Evolutionary conservation across 2,888 invertebrate species (phyloP), one percentile per base, ranked within the genome.

Genomic region (Drepanosiphum platanoidis): DNA sequence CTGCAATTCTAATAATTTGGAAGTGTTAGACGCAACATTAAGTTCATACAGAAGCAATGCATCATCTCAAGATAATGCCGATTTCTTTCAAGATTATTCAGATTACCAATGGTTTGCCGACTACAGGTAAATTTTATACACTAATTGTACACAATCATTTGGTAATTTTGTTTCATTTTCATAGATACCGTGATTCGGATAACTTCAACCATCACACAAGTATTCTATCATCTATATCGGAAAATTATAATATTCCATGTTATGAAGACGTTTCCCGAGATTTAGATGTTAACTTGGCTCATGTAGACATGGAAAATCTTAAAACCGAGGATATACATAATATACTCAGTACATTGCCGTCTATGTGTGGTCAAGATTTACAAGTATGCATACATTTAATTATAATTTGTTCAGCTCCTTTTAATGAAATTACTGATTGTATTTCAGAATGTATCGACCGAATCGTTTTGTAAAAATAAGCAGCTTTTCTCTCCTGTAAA

Each of bases 231-330:
- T 95, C 95, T 81, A 92, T 95, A 88, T 95, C 95, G 86, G 94
- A 94, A 88, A 94, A 95, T 5, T 95, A 95, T 90, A 90, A 90
- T 87, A 89, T 92, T 87, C 91, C 91, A 86, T 94, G 95, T 89
- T 96, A 96, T 90, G 96, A 96, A 90, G 95, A 95, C 89, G 91
- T 96, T 89, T 94, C 96, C 64, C 93, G 95, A 89, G 96, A 96
- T 90, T 92, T 97, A 90, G 97, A 97, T 91, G 96, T 96, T 87
- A 97, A 97, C 90, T 92, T 97, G 89, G 97, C 97, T 68, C 96
- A 97, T 90, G 96, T 96, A 86, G 97, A 97, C 90, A 97, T 97
- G 95, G 97, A 97, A 90, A 95, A 96, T 90, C 97, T 97, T 91
- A 93, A 94, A 88, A 95, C 96, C 34, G 95, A 96, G 90, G 97